phyloP scores from a whole-genome alignment of 2,888 invertebrate genomes.

The Acronicta leporina region DNA sequence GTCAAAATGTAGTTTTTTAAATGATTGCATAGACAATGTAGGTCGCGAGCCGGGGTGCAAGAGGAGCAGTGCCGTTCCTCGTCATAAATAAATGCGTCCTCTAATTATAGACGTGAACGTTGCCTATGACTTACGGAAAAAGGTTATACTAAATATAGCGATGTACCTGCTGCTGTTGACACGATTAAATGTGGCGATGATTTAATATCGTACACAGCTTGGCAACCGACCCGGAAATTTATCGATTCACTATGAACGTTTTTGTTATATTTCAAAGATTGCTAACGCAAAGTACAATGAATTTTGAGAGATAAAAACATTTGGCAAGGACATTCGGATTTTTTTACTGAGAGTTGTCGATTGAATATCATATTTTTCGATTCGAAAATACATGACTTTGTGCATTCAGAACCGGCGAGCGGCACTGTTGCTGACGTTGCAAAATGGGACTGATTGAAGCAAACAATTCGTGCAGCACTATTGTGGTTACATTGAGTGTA shows the following conservation, averaged over 20 bases:
- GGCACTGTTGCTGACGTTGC: constrained; percentile 30
- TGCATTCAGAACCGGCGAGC: constrained; percentile 4
- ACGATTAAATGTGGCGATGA: constrained; percentile 57
- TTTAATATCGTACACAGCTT: constrained; percentile 52
- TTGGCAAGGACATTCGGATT: constrained; percentile 26
- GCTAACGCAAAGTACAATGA: constrained; percentile 23
- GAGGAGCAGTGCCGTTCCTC: constrained; percentile 64
- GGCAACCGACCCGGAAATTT: constrained; percentile 51
- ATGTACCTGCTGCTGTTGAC: constrained; percentile 55
- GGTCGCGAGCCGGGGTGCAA: constrained; percentile 75
- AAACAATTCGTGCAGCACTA: constrained; percentile 42
- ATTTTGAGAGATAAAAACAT: constrained; percentile 27
- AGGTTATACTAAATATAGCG: constrained; percentile 54
- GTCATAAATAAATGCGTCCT: constrained; percentile 75
- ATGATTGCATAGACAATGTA: constrained; percentile 62
- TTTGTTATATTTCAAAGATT: constrained; percentile 41
- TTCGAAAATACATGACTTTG: constrained; percentile 14
- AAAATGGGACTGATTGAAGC: constrained; percentile 35
- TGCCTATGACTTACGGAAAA: constrained; percentile 55
- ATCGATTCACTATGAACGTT: constrained; percentile 49
- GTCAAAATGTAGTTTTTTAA: constrained; percentile 29
- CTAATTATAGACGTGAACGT: constrained; percentile 71
- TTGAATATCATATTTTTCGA: constrained; percentile 24
- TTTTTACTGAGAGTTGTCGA: constrained; percentile 23
- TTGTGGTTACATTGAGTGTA: constrained; percentile 29